These are phyloP conservation scores for Fratercula arctica DNA, from an alignment of 2,797 vertebrate genomes.

Conservation along the genomic window DNA sequence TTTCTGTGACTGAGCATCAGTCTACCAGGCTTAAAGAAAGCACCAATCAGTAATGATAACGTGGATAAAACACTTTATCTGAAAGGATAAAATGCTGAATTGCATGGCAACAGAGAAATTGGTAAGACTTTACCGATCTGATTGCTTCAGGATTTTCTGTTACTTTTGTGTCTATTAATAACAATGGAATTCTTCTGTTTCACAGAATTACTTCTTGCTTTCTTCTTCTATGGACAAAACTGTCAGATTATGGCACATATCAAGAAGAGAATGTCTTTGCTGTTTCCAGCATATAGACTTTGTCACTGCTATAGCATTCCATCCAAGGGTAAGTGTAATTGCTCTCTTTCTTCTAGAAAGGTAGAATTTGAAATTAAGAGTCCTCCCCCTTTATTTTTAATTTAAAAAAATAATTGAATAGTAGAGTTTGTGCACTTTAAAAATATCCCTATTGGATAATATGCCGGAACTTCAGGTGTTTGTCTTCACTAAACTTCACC, in stretches of 20 bases:
- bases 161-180: background rate
- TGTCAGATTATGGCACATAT: conserved; percentile 97
- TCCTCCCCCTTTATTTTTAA: background rate
- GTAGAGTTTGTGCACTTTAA: background rate
- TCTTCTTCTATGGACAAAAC: conserved; percentile 99
- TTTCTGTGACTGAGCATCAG: background rate
- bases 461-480: background rate
- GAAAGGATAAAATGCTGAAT: background rate
- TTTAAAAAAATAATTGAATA: background rate
- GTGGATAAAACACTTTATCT: background rate
- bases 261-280: conserved; percentile 97
- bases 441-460: background rate
- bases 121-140: background rate
- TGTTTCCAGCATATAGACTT: conserved; percentile 99
- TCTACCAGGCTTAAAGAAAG: background rate
- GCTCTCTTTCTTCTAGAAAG: background rate
- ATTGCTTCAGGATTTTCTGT: background rate
- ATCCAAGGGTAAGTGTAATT: conserved; percentile 90
- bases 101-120: background rate
- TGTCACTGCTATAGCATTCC: conserved; percentile 98
- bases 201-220: conserved; percentile 96
- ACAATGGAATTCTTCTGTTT: conserved; percentile 15
- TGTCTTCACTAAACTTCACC: background rate
- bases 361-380: background rate
- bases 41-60: background rate